phyloP scores from a whole-genome alignment of 2,888 invertebrate species.

The Amblyjoppa proteus region DNA sequence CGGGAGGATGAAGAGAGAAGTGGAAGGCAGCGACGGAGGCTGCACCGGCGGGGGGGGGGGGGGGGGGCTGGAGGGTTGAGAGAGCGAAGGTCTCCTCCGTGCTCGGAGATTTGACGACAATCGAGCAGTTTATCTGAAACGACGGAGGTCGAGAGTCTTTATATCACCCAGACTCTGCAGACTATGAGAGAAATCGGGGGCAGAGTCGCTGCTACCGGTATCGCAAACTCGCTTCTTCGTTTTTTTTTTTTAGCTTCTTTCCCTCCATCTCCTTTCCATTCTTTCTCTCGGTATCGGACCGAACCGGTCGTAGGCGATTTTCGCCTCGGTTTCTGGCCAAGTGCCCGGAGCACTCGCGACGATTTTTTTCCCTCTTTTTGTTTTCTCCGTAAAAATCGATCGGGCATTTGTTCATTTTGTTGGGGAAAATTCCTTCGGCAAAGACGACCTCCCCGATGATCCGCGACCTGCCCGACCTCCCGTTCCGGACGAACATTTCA shows the following conservation, averaged over 20 bases:
- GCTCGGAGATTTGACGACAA: slow-evolving; percentile 67
- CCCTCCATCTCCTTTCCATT: neutral
- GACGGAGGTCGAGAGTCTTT: slow-evolving; percentile 57
- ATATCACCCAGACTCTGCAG: slow-evolving; percentile 44
- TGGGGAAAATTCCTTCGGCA: too few species aligned
- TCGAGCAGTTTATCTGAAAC: slow-evolving; percentile 68
- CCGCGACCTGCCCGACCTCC: too few species aligned
- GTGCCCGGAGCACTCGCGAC: slow-evolving; percentile 45
- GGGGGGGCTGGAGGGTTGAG: slow-evolving; percentile 21
- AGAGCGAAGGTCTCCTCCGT: slow-evolving; percentile 19
- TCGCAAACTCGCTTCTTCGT: slow-evolving; percentile 18
- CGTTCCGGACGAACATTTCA: neutral
- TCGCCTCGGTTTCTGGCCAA: slow-evolving; percentile 30
- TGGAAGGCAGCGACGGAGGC: slow-evolving; percentile 22
- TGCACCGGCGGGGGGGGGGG: neutral
- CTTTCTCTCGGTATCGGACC: slow-evolving; percentile 22
- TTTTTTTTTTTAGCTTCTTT: neutral
- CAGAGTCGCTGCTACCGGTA: slow-evolving; percentile 38
- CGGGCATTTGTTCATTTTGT: neutral
- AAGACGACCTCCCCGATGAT: too few species aligned
- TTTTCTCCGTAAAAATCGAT: neutral
- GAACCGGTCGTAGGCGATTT: slow-evolving; percentile 31
- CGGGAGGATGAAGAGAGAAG: slow-evolving; percentile 32
- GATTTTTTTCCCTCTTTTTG: slow-evolving; percentile 40
- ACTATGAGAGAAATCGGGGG: slow-evolving; percentile 51